These are phyloP conservation scores for Ophraella communa DNA, from an alignment of 2,888 invertebrate genomes.

Conservation along the genomic window DNA sequence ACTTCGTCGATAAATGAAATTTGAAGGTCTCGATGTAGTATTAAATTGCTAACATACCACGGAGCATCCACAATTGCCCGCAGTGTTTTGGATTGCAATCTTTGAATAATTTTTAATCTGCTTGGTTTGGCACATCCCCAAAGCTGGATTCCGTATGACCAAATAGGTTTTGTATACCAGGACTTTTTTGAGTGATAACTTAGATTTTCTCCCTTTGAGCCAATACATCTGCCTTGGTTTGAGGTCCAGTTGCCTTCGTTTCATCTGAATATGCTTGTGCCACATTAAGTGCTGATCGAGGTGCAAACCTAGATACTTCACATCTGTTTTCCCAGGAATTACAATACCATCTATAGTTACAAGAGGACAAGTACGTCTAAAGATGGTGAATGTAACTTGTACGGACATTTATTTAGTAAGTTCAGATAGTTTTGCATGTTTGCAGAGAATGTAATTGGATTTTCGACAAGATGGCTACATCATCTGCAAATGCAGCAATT, in stretches of 20 bases:
- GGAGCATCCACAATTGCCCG: not conserved
- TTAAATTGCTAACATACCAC: not conserved
- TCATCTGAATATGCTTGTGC: not conserved
- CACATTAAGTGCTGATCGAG: not conserved
- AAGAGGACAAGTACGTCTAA: not conserved
- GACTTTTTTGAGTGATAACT: slow-evolving; percentile 1
- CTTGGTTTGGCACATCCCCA: too few relatives aligned
- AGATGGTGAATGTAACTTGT: slow-evolving; percentile 2
- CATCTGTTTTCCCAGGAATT: not conserved
- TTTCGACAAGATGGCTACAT: not conserved
- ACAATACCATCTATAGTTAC: slow-evolving; percentile 2
- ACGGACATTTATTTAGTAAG: not conserved
- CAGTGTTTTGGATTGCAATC: not conserved
- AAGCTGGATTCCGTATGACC: too few relatives aligned
- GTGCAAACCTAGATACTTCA: too few relatives aligned
- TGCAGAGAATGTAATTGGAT: not conserved
- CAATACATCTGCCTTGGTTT: too few relatives aligned
- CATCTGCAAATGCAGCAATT: not conserved
- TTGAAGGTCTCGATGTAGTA: too few relatives aligned
- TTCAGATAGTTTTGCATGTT: not conserved
- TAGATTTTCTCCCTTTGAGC: slow-evolving; percentile 6
- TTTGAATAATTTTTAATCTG: not conserved
- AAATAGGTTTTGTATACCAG: slow-evolving; percentile 9
- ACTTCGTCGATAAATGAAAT: too few relatives aligned
- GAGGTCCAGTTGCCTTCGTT: slow-evolving; percentile 1